Evolutionary conservation across 2,888 invertebrate genomes (phyloP).

Genomic region (Ectobius pallidus): DNA sequence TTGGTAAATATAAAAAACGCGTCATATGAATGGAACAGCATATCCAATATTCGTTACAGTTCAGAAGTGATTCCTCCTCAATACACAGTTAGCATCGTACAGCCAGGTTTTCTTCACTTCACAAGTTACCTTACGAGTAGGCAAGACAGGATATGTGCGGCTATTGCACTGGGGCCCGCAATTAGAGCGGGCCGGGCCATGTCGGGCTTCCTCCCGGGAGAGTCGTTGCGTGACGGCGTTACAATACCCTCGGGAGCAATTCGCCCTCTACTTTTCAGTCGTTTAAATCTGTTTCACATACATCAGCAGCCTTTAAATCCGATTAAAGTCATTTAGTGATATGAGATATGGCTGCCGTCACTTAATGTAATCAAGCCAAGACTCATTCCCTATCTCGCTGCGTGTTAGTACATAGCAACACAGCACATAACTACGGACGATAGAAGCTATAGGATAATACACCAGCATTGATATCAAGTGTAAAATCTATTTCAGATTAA

Average conservation of each 20-base stretch:
- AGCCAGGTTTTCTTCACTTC: too few species aligned
- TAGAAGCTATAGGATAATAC: too few species aligned
- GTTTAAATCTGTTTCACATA: slow-evolving; percentile 32
- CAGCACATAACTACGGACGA: too few species aligned
- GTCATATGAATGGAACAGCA: too few species aligned
- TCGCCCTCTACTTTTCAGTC: slow-evolving; percentile 19
- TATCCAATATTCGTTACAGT: too few species aligned
- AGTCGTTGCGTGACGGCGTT: slow-evolving; percentile 23
- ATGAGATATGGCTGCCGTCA: slow-evolving; percentile 26
- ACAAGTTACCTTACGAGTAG: too few species aligned
- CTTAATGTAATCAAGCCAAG: slow-evolving; percentile 24
- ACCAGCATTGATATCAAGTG: too few species aligned
- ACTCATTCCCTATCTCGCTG: slow-evolving; percentile 10
- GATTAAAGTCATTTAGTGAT: slow-evolving; percentile 37
- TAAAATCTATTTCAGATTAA: too few species aligned
- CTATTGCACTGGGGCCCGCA: slow-evolving; percentile 14
- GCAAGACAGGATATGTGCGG: not conserved
- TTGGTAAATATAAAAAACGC: too few species aligned
- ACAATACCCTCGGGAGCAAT: slow-evolving; percentile 19
- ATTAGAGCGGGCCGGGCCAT: slow-evolving; percentile 21
- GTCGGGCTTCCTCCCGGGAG: slow-evolving; percentile 15
- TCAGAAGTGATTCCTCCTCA: too few species aligned
- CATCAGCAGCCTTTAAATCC: slow-evolving; percentile 34
- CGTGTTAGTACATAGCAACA: too few species aligned
- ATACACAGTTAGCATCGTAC: too few species aligned